Percentiles rank a stretch among this genome's conserved stretches.
Evolutionary conservation across 2,888 invertebrate species (phyloP).

Genomic region (Cryptocephalus moraei): DNA sequence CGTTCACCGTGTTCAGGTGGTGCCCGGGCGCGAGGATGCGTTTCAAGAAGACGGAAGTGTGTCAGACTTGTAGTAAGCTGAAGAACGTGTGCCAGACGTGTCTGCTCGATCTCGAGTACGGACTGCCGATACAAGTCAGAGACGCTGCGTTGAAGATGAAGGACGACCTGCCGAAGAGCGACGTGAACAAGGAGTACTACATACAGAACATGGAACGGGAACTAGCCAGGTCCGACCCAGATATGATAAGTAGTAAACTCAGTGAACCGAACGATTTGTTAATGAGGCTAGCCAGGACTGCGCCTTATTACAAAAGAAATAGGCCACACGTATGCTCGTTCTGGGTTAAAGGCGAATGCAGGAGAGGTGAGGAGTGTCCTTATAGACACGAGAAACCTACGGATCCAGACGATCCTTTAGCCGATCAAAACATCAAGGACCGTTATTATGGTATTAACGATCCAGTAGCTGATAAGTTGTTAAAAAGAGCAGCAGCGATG

Average conservation of each 20-base stretch:
- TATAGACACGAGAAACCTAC: conserved; percentile 93
- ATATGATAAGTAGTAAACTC: conserved; percentile 57
- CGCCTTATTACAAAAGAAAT: conserved; percentile 92
- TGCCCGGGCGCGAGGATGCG: conserved; percentile 92
- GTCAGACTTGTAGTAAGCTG: conserved; percentile 78
- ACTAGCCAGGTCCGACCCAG: conserved; percentile 33
- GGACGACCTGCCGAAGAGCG: conserved; percentile 85
- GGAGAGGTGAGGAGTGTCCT: conserved; percentile 93
- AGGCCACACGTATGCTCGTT: conserved; percentile 94
- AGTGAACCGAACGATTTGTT: conserved; percentile 74
- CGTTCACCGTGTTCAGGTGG: conserved; percentile 95
- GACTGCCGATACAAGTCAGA: conserved; percentile 67
- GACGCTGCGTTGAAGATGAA: conserved; percentile 85
- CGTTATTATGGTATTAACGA: conserved; percentile 92
- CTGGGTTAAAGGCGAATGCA: conserved; percentile 97
- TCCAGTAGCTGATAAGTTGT: conserved; percentile 89
- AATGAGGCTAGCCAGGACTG: conserved; percentile 79
- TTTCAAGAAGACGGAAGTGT: conserved; percentile 94
- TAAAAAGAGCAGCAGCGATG: conserved; percentile 84
- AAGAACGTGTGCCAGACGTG: conserved; percentile 97
- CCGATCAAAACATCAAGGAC: conserved; percentile 93
- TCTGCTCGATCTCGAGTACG: conserved; percentile 87
- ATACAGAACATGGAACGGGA: conserved; percentile 84
- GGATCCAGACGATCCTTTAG: conserved; percentile 92
- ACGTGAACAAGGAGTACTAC: conserved; percentile 91